Conservation (phyloP, 2,797 vertebrate genomes). For the Octomys mimax region DNA sequence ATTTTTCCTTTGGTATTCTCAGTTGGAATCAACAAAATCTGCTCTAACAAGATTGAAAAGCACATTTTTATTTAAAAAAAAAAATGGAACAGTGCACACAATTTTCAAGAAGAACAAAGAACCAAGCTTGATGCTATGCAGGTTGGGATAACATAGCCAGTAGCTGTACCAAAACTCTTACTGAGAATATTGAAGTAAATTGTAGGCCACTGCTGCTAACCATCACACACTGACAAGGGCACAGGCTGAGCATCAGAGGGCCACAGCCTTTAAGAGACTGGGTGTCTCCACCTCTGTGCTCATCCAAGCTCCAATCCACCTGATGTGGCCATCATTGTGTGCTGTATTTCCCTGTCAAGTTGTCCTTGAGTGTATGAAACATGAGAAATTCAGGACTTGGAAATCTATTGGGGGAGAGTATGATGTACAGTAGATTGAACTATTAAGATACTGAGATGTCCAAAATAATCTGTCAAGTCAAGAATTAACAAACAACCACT, state of each 20-base stretch:
- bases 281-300: accelerated
- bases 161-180: neutral
- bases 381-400: neutral
- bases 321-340: neutral
- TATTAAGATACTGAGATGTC: neutral
- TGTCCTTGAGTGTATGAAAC: neutral
- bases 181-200: neutral
- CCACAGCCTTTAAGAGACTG: too few relatives aligned
- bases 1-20: neutral
- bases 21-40: neutral
- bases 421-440: neutral
- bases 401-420: neutral
- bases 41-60: neutral
- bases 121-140: neutral
- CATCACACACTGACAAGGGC: neutral
- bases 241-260: accelerated
- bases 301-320: too few relatives aligned
- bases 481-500: neutral
- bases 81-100: neutral
- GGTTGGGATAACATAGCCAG: neutral
- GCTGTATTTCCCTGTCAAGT: neutral
- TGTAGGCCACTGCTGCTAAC: neutral
- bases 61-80: neutral
- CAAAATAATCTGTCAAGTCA: neutral
- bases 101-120: neutral